Percentiles rank a stretch among this genome's conserved stretches.
Evolutionary conservation across 2,888 invertebrate species (phyloP).

Genomic region (Andrena dorsata): DNA sequence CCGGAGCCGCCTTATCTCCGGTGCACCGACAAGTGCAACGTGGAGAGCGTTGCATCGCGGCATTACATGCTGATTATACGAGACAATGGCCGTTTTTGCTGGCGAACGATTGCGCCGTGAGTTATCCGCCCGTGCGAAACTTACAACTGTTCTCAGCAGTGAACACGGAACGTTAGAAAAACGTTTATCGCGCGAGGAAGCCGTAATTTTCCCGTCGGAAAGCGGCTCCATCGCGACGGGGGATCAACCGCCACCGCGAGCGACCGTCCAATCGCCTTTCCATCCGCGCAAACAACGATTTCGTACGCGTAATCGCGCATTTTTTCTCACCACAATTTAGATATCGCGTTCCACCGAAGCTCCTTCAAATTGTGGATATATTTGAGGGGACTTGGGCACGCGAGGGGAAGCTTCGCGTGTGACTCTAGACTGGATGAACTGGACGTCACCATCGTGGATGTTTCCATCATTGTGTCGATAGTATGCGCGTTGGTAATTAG

Average conservation of each 20-base stretch:
- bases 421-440: background rate
- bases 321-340: background rate
- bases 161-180: conserved; percentile 24
- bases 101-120: conserved; percentile 37
- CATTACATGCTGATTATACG: conserved; percentile 62
- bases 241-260: background rate
- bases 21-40: conserved; percentile 51
- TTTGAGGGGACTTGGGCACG: background rate
- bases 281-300: background rate
- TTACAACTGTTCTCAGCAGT: conserved; percentile 29
- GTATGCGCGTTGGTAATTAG: too few relatives aligned
- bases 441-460: conserved; percentile 38
- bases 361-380: background rate
- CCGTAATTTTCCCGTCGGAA: conserved; percentile 3
- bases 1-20: conserved; percentile 56
- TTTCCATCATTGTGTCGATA: conserved; percentile 54
- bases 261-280: conserved; percentile 9
- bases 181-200: conserved; percentile 24
- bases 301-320: background rate
- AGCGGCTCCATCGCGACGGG: background rate
- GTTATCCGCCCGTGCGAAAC: conserved; percentile 41
- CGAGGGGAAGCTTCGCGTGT: background rate
- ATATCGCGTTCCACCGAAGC: background rate
- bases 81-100: conserved; percentile 56
- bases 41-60: conserved; percentile 30